Evolutionary conservation across 2,797 vertebrate species (phyloP).

Genomic region (Kryptolebias ocellatus): DNA sequence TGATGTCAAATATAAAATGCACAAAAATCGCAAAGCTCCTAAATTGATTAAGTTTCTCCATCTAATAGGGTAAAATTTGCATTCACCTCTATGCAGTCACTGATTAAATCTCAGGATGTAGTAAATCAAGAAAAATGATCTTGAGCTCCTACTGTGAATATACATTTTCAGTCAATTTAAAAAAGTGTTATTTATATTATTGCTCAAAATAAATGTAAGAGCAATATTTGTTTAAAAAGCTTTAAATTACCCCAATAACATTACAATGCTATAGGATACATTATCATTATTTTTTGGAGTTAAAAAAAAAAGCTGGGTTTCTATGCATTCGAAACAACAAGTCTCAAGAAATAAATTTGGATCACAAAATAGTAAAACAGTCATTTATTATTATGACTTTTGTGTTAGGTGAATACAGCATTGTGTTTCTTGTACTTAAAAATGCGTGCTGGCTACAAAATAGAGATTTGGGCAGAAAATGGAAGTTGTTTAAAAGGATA

Average conservation of each 20-base stretch:
- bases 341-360: not conserved
- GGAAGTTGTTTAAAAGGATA: constrained; percentile 11
- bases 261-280: not conserved
- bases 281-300: not conserved
- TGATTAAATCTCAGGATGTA: constrained; percentile 15
- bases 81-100: constrained; percentile 10
- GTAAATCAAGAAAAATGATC: constrained; percentile 6
- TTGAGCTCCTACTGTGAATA: constrained; percentile 2
- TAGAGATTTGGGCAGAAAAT: constrained; percentile 26
- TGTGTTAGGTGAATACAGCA: constrained; percentile 3
- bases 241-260: not conserved
- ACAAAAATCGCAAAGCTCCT: constrained; percentile 1
- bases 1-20: constrained; percentile 1
- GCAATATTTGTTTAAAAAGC: not conserved
- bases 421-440: constrained; percentile 32
- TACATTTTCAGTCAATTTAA: not conserved
- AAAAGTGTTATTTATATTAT: not conserved
- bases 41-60: constrained; percentile 1
- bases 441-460: constrained; percentile 28
- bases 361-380: too few relatives aligned
- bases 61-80: not conserved
- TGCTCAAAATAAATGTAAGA: not conserved
- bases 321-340: not conserved
- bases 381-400: not conserved
- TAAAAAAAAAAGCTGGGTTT: not conserved